phyloP scores from a whole-genome alignment of 2,888 invertebrate genomes.

The Adelphocoris suturalis region DNA sequence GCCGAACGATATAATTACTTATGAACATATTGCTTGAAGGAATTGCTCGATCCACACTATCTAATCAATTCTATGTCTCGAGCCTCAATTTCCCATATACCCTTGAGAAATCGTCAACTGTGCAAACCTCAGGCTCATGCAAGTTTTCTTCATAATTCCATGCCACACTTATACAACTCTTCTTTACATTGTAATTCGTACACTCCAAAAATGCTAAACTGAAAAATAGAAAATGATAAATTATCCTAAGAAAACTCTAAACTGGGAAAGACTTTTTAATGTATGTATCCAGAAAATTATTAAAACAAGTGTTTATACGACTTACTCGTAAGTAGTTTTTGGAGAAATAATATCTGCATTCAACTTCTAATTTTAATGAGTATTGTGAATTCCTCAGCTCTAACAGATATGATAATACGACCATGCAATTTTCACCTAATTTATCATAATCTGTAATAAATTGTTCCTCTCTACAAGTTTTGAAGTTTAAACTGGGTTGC shows the following conservation, averaged over 20 bases:
- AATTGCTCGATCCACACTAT: constrained; percentile 22
- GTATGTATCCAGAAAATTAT: too few relatives aligned
- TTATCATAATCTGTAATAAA: too few relatives aligned
- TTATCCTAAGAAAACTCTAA: not conserved
- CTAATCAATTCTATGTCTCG: not conserved
- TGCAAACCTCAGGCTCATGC: constrained; percentile 68
- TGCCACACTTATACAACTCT: constrained; percentile 59
- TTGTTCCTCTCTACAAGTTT: too few relatives aligned
- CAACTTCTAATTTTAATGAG: not conserved
- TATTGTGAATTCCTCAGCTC: not conserved
- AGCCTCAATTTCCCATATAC: not conserved
- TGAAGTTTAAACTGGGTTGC: too few relatives aligned
- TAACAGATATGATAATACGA: not conserved
- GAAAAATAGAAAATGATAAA: constrained; percentile 10
- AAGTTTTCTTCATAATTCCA: constrained; percentile 38
- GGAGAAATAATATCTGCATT: not conserved
- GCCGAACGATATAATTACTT: too few relatives aligned
- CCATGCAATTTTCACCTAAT: not conserved
- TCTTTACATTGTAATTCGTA: not conserved
- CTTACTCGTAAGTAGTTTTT: not conserved
- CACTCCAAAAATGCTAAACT: constrained; percentile 36
- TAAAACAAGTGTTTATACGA: constrained; percentile 10
- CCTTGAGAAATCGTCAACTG: constrained; percentile 34
- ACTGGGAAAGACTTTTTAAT: not conserved
- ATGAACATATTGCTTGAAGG: not conserved